Percentiles rank a stretch among this genome's conserved stretches.
Conservation (phyloP, 2,888 invertebrate genomes). For the Drosophila nigritarsus region DNA sequence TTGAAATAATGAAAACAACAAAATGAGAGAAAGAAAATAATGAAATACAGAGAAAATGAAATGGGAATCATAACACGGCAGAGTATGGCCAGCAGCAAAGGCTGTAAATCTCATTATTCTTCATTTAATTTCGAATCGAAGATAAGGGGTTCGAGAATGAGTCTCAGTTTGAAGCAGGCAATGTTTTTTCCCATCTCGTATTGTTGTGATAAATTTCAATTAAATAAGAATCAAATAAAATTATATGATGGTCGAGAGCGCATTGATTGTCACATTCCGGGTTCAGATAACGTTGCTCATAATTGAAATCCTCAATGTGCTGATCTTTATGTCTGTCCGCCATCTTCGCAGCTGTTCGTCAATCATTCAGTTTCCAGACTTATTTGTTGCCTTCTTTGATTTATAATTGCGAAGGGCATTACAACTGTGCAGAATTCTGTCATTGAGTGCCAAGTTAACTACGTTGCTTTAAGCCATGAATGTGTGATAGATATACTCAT, state of each 20-base stretch:
- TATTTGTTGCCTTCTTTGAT: slow-evolving; percentile 43
- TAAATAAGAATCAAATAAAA: slow-evolving; percentile 75
- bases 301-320: slow-evolving; percentile 70
- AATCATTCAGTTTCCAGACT: slow-evolving; percentile 46
- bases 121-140: slow-evolving; percentile 70
- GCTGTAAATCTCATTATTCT: slow-evolving; percentile 74
- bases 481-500: background rate
- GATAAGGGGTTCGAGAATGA: slow-evolving; percentile 11
- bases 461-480: slow-evolving; percentile 32
- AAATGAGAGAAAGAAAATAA: background rate
- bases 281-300: slow-evolving; percentile 50
- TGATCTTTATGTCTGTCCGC: slow-evolving; percentile 58
- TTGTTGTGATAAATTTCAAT: slow-evolving; percentile 78
- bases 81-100: slow-evolving; percentile 42
- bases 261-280: slow-evolving; percentile 40
- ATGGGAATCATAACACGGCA: slow-evolving; percentile 12
- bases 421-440: slow-evolving; percentile 7
- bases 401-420: slow-evolving; percentile 31
- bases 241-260: slow-evolving; percentile 57
- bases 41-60: slow-evolving; percentile 6
- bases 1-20: slow-evolving; percentile 5
- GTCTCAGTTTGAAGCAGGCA: slow-evolving; percentile 2
- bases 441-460: slow-evolving; percentile 52
- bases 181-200: slow-evolving; percentile 39
- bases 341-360: slow-evolving; percentile 14